Percentiles rank a stretch among this genome's conserved stretches.
These are phyloP conservation scores for Pachliopta kotzebuea DNA, from an alignment of 2,888 invertebrate species.

Conservation along the genomic window DNA sequence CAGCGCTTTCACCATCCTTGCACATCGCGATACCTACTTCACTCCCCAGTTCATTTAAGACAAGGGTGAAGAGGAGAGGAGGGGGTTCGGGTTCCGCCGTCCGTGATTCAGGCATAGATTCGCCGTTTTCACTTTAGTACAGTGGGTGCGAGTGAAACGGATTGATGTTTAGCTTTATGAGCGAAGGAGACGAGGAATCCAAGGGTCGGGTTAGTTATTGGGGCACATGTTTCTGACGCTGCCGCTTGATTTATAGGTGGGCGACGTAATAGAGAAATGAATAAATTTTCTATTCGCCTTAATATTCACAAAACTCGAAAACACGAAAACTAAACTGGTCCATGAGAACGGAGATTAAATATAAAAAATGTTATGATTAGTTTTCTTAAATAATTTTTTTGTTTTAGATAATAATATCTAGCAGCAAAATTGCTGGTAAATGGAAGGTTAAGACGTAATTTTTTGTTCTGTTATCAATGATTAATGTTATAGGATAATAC, in stretches of 20 bases:
- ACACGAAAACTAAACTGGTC: neutral
- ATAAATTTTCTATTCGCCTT: slow-evolving; percentile 29
- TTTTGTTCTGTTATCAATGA: too few relatives aligned
- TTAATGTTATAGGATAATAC: too few relatives aligned
- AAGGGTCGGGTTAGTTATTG: slow-evolving; percentile 69
- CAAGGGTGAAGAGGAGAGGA: slow-evolving; percentile 62
- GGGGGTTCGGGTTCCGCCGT: slow-evolving; percentile 58
- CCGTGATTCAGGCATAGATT: slow-evolving; percentile 77
- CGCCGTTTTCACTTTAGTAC: slow-evolving; percentile 71
- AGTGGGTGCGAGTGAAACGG: slow-evolving; percentile 58
- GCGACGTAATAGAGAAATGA: slow-evolving; percentile 28
- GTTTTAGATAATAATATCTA: too few relatives aligned
- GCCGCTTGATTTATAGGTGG: slow-evolving; percentile 48
- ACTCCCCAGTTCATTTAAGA: slow-evolving; percentile 75
- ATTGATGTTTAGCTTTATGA: slow-evolving; percentile 43
- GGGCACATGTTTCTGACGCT: slow-evolving; percentile 55
- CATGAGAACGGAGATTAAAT: too few relatives aligned
- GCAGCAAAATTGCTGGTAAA: too few relatives aligned
- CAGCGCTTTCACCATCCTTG: slow-evolving; percentile 37
- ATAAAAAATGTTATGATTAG: too few relatives aligned
- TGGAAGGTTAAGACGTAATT: too few relatives aligned
- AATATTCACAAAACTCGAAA: slow-evolving; percentile 19
- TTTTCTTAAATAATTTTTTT: too few relatives aligned
- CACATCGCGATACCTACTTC: slow-evolving; percentile 48
- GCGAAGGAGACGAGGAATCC: slow-evolving; percentile 50